Conservation (phyloP, 2,113 vertebrate species). For the Camelus dromedarius region DNA sequence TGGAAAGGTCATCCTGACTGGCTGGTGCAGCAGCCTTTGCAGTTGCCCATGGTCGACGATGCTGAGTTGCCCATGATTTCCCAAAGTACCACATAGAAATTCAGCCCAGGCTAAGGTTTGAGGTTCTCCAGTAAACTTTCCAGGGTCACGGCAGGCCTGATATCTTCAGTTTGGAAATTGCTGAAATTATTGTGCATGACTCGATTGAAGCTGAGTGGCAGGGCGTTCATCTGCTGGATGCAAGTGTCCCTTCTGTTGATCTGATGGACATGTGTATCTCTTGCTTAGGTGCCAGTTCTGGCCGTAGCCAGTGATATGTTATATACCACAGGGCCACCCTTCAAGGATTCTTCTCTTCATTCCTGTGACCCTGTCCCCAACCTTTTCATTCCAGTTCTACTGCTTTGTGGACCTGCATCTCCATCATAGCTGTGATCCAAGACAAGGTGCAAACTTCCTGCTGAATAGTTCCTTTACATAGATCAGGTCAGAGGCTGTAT, state of each 20-base stretch:
- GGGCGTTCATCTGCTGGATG: not conserved
- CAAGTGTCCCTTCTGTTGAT: not conserved
- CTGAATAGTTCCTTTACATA: not conserved
- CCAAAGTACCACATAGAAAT: too few species aligned
- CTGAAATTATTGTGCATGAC: not conserved
- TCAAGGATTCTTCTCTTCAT: not conserved
- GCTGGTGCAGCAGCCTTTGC: not conserved
- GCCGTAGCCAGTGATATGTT: not conserved
- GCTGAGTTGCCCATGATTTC: not conserved
- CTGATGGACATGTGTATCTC: not conserved
- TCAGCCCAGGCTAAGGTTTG: not conserved
- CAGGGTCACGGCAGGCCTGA: not conserved
- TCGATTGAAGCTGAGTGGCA: not conserved
- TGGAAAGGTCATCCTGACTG: not conserved
- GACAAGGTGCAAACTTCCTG: not conserved
- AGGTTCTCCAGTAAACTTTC: not conserved
- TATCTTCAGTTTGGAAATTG: constrained; percentile 8
- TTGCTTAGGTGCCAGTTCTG: not conserved
- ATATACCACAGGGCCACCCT: not conserved
- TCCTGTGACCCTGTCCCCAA: not conserved
- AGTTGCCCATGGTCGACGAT: not conserved
- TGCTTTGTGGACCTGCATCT: not conserved
- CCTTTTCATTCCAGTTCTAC: not conserved
- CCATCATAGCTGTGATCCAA: not conserved
- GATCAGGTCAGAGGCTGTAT: not conserved